These are phyloP conservation scores for Drosophila repleta DNA, from an alignment of 1,140 invertebrate species.

Conservation along the genomic window DNA sequence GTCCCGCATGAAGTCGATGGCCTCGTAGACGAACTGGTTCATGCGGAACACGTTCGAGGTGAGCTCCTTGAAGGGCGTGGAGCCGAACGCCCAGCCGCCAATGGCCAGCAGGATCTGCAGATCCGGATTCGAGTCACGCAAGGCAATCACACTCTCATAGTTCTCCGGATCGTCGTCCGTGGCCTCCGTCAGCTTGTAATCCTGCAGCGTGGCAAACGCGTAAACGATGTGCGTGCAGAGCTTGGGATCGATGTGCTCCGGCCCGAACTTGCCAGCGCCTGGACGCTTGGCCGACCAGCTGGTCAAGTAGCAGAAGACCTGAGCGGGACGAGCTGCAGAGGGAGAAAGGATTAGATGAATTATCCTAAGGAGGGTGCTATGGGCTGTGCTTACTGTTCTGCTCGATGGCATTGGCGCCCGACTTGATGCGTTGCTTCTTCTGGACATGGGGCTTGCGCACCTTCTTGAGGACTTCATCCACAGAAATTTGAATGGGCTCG, in stretches of 20 bases:
- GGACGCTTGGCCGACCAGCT: constrained; percentile 97
- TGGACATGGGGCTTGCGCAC: constrained; percentile 86
- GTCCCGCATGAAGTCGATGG: constrained; percentile 95
- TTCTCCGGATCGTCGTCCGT: constrained; percentile 92
- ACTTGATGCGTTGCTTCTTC: constrained; percentile 85
- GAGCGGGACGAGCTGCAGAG: constrained; percentile 90
- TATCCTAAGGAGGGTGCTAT: neutral
- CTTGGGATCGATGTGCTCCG: constrained; percentile 93
- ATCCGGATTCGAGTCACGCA: constrained; percentile 95
- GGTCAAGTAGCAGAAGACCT: constrained; percentile 96
- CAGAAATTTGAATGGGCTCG: constrained; percentile 91
- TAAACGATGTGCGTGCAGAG: constrained; percentile 97
- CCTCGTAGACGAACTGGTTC: constrained; percentile 97
- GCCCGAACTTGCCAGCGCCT: constrained; percentile 92
- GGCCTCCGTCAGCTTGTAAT: constrained; percentile 90
- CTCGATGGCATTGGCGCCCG: constrained; percentile 83
- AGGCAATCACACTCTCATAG: constrained; percentile 91
- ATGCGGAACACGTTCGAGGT: constrained; percentile 95
- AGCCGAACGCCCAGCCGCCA: constrained; percentile 97
- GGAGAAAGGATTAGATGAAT: neutral
- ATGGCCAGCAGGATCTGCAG: constrained; percentile 96
- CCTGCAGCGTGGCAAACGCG: constrained; percentile 95
- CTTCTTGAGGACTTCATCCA: constrained; percentile 89
- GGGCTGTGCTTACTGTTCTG: constrained; percentile 85
- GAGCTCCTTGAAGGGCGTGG: constrained; percentile 95